These are phyloP conservation scores for Suncus etruscus DNA, from an alignment of 2,113 vertebrate genomes.

Conservation along the genomic window DNA sequence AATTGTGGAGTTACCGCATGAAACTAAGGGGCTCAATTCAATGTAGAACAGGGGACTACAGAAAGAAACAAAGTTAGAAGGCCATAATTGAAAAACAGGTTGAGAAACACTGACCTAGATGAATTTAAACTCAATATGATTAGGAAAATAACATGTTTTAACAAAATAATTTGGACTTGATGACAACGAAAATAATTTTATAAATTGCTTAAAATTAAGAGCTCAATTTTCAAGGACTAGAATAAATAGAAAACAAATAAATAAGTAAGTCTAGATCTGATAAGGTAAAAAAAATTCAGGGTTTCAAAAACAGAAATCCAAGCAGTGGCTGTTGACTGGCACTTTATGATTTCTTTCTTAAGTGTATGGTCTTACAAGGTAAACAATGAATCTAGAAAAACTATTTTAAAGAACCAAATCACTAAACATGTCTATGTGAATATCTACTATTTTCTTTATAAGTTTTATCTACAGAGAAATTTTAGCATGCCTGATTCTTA, in stretches of 20 bases:
- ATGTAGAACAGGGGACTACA: too few species aligned
- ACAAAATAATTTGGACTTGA: background rate
- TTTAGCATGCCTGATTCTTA: constrained; percentile 15
- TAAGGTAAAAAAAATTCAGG: constrained; percentile 15
- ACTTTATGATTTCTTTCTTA: background rate
- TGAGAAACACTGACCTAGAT: background rate
- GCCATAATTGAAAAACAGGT: too few species aligned
- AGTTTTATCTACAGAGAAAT: constrained; percentile 1
- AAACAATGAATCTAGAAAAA: background rate
- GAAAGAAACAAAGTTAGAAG: too few species aligned
- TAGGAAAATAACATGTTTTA: constrained; percentile 31
- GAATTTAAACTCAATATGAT: constrained; percentile 7
- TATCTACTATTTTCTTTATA: background rate
- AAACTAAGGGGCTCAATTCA: too few species aligned
- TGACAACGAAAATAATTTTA: background rate
- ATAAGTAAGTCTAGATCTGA: constrained; percentile 3
- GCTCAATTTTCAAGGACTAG: background rate
- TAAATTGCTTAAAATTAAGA: constrained; percentile 47
- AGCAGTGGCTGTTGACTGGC: background rate
- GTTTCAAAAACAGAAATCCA: constrained; percentile 17
- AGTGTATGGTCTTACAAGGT: background rate
- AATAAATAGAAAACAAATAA: too few species aligned
- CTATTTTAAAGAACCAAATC: background rate
- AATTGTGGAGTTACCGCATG: too few species aligned
- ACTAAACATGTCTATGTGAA: background rate